Evolutionary conservation across 2,888 invertebrate genomes (phyloP).

Genomic region (Tetragonisca angustula): DNA sequence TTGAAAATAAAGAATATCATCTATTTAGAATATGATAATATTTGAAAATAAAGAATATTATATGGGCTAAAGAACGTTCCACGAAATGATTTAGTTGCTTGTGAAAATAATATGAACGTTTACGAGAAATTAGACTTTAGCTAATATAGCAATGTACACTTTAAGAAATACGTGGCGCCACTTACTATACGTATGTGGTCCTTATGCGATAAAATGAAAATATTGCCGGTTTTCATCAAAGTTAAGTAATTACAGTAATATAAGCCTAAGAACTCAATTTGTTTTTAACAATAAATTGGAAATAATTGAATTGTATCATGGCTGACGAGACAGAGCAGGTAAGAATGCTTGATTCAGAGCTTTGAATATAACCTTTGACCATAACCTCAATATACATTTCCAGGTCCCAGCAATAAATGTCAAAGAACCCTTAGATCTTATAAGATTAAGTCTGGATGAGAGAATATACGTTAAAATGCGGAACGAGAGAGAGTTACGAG

Average conservation of each 20-base stretch:
- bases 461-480: constrained; percentile 99
- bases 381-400: constrained; percentile 39
- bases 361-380: constrained; percentile 13
- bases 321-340: constrained; percentile 81
- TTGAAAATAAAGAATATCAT: neutral
- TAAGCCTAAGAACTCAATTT: neutral
- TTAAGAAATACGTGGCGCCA: constrained; percentile 36
- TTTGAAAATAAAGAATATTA: neutral
- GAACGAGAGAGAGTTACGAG: constrained; percentile 98
- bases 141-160: neutral
- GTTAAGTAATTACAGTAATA: neutral
- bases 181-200: neutral
- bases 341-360: constrained; percentile 2
- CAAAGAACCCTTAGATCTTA: constrained; percentile 98
- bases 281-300: neutral
- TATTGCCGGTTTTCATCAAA: constrained; percentile 21
- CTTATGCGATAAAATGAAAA: constrained; percentile 19
- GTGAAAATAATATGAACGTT: neutral
- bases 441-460: constrained; percentile 98
- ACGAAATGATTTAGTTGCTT: neutral
- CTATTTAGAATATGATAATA: too few species aligned
- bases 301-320: constrained; percentile 66
- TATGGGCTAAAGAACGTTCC: too few species aligned
- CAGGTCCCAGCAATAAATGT: constrained; percentile 95
- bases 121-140: neutral